These are phyloP conservation scores for Sakesphorus luctuosus DNA, from an alignment of 2,113 vertebrate genomes.

Conservation along the genomic window DNA sequence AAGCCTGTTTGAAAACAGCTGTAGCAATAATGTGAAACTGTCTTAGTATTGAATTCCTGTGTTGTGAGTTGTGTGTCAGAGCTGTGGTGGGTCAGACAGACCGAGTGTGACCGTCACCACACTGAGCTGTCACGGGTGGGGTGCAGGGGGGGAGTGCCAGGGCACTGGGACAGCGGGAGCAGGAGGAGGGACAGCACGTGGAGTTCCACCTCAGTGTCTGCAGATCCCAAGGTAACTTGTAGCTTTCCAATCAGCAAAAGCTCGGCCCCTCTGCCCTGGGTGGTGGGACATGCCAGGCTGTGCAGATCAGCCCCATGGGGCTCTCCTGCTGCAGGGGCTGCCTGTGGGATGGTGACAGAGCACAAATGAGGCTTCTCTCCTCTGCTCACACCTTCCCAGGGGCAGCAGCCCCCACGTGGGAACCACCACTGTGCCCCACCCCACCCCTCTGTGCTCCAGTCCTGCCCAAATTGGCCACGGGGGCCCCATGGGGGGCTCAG, in stretches of 20 bases:
- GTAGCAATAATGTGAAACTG: not conserved
- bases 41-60: fast-evolving
- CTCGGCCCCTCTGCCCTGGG: not conserved
- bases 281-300: fast-evolving
- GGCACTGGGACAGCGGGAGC: not conserved
- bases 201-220: not conserved
- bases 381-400: not conserved
- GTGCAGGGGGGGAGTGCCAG: fast-evolving
- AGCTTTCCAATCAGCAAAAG: not conserved
- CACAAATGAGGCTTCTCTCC: not conserved
- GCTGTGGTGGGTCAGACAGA: fast-evolving
- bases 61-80: not conserved
- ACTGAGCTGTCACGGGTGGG: fast-evolving
- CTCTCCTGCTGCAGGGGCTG: not conserved
- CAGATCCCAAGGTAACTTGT: not conserved
- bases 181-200: not conserved
- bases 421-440: fast-evolving
- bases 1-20: not conserved
- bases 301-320: fast-evolving
- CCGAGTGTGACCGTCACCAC: not conserved
- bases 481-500: fast-evolving
- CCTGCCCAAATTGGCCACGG: fast-evolving
- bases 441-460: not conserved
- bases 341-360: fast-evolving
- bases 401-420: not conserved